Evolutionary conservation across 1,140 invertebrate species (phyloP).

Genomic region (Luehdorfia chinensis): DNA sequence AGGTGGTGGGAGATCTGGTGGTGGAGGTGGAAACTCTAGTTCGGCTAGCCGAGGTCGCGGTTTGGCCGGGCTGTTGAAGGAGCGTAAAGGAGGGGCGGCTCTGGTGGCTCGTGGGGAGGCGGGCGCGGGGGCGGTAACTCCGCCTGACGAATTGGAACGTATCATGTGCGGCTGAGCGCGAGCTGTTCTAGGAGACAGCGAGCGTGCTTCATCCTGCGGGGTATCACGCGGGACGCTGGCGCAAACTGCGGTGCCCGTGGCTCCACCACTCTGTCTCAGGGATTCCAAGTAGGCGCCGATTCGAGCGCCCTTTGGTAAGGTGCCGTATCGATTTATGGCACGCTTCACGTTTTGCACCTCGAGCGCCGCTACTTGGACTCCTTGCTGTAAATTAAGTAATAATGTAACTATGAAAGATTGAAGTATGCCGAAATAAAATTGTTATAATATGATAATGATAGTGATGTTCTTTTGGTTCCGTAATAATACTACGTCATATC

Average conservation of each 20-base stretch:
- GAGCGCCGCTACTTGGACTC: constrained; percentile 90
- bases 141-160: constrained; percentile 88
- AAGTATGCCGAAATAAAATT: too few relatives aligned
- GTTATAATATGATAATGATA: too few relatives aligned
- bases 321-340: constrained; percentile 97
- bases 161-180: constrained; percentile 88
- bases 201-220: constrained; percentile 74
- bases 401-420: too few relatives aligned
- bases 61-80: constrained; percentile 77
- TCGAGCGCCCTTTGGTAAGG: constrained; percentile 94
- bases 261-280: constrained; percentile 85
- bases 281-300: constrained; percentile 98
- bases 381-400: constrained; percentile 63
- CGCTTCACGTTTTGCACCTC: constrained; percentile 98
- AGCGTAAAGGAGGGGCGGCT: constrained; percentile 73
- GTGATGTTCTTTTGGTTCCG: too few relatives aligned
- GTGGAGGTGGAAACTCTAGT: constrained; percentile 91
- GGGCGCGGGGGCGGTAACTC: constrained; percentile 80
- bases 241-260: constrained; percentile 35
- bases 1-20: constrained; percentile 86
- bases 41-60: constrained; percentile 84
- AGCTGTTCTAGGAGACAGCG: constrained; percentile 79
- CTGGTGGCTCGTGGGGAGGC: constrained; percentile 63
- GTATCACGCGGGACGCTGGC: constrained; percentile 62
- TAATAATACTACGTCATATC: too few relatives aligned